Conservation (phyloP, 2,797 vertebrate species). For the Melanogrammus aeglefinus region DNA sequence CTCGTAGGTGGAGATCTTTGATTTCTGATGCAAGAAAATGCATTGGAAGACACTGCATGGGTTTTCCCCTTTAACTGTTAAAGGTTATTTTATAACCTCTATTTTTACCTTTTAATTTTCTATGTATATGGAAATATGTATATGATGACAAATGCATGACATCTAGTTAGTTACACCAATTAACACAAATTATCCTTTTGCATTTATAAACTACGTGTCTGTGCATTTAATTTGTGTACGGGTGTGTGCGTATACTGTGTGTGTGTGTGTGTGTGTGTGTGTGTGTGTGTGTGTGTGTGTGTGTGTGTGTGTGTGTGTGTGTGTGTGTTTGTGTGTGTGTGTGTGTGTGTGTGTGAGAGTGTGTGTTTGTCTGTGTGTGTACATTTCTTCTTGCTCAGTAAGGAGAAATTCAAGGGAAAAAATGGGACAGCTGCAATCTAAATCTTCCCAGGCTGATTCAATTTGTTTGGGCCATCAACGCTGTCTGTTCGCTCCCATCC, state of each 20-base stretch:
- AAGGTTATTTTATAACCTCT: too few relatives aligned
- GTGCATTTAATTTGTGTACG: slow-evolving; percentile 13
- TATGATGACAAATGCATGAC: not conserved
- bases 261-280: slow-evolving; percentile 16
- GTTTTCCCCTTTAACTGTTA: not conserved
- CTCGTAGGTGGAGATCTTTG: slow-evolving; percentile 97
- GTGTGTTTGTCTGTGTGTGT: slow-evolving; percentile 10
- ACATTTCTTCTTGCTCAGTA: slow-evolving; percentile 42
- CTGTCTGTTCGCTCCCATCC: slow-evolving; percentile 58
- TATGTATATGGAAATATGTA: not conserved
- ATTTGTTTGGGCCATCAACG: slow-evolving; percentile 70
- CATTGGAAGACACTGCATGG: not conserved
- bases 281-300: not conserved
- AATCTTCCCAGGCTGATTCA: slow-evolving; percentile 76
- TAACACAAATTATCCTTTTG: not conserved
- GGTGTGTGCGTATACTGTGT: slow-evolving; percentile 8
- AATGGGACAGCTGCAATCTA: slow-evolving; percentile 73
- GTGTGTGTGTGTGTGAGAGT: slow-evolving; percentile 12
- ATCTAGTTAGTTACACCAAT: not conserved
- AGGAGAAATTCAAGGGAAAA: slow-evolving; percentile 31
- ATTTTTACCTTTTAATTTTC: not conserved
- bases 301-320: slow-evolving; percentile 8
- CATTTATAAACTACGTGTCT: not conserved
- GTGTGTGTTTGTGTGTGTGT: slow-evolving; percentile 15
- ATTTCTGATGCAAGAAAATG: slow-evolving; percentile 79